Evolutionary conservation across 2,888 invertebrate genomes (phyloP).

Genomic region (Sepioteuthis lessoniana): DNA sequence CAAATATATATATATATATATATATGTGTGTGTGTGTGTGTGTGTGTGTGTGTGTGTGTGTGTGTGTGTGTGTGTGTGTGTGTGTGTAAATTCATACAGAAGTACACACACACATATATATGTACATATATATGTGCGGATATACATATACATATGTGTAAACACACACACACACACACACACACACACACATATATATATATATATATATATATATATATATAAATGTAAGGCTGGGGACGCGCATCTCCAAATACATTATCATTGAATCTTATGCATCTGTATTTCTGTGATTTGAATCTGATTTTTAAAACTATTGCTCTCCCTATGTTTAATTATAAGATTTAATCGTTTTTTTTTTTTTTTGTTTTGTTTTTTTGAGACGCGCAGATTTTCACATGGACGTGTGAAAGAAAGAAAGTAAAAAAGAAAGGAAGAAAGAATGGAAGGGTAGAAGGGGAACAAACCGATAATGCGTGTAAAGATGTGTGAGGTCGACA

Average conservation of each 20-base stretch:
- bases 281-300: too few species aligned
- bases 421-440: neutral
- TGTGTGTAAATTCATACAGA: too few species aligned
- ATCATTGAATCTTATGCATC: too few species aligned
- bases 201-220: neutral
- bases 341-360: too few species aligned
- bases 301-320: too few species aligned
- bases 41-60: neutral
- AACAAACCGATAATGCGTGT: too few species aligned
- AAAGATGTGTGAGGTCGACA: too few species aligned
- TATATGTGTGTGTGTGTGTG: neutral
- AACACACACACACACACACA: too few species aligned
- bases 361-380: too few species aligned
- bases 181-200: neutral
- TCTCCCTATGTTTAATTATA: too few species aligned
- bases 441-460: neutral
- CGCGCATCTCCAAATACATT: too few species aligned
- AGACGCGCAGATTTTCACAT: too few species aligned
- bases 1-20: neutral
- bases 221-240: neutral
- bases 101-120: neutral
- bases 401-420: neutral
- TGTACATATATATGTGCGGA: neutral
- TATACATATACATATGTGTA: neutral
- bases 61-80: neutral